A percentile compares a stretch with the other conserved stretches of the same genome.
phyloP scores from a whole-genome alignment of 2,113 vertebrate genomes.

The Ahaetulla prasina region DNA sequence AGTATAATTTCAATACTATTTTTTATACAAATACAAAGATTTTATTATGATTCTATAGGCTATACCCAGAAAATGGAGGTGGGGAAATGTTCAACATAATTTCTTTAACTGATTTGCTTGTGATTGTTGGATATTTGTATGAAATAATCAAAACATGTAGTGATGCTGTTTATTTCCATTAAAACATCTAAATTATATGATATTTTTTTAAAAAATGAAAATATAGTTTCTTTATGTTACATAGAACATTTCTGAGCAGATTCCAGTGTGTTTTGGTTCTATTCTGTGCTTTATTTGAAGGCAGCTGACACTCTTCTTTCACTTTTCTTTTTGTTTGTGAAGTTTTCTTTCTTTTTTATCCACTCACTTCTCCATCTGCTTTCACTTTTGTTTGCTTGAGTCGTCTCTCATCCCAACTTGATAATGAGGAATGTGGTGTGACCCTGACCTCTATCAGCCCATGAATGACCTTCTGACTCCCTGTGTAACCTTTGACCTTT shows the following conservation, averaged over 20 bases:
- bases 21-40: slow-evolving; percentile 55
- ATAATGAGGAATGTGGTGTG: slow-evolving; percentile 99
- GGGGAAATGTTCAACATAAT: slow-evolving; percentile 36
- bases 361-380: slow-evolving; percentile 93
- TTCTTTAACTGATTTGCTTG: slow-evolving; percentile 50
- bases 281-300: slow-evolving; percentile 86
- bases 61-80: slow-evolving; percentile 27
- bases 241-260: slow-evolving; percentile 69
- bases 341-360: slow-evolving; percentile 77
- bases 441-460: slow-evolving; percentile 99
- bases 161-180: slow-evolving; percentile 38
- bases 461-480: slow-evolving; percentile 91
- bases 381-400: slow-evolving; percentile 98
- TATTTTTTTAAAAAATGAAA: slow-evolving; percentile 67
- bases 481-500: slow-evolving; percentile 89
- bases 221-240: slow-evolving; percentile 70
- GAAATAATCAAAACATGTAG: background rate
- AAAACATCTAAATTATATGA: slow-evolving; percentile 53
- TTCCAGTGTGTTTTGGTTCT: slow-evolving; percentile 73
- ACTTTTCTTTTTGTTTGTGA: slow-evolving; percentile 86
- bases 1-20: slow-evolving; percentile 53
- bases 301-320: slow-evolving; percentile 96
- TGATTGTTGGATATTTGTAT: slow-evolving; percentile 36
- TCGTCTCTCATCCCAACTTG: slow-evolving; percentile 99
- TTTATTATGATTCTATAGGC: slow-evolving; percentile 38